Base-by-base conservation (phyloP, 2,888 invertebrate genomes). In the Lomographa bimaculata region DNA sequence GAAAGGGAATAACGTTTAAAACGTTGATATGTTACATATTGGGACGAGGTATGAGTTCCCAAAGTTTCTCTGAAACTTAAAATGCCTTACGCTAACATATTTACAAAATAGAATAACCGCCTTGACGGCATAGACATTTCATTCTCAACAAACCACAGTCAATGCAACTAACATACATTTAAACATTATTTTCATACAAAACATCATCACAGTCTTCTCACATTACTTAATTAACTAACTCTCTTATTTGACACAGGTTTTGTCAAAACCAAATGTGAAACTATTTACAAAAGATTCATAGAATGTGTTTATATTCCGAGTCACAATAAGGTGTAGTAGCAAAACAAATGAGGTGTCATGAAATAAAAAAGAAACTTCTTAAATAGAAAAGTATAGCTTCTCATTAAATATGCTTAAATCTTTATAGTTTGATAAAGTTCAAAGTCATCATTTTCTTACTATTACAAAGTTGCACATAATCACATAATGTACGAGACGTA, bases 201-300 rank as follows among this genome's bases (percentile, higher is more conserved):
- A 70, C 80, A 69, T 79, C 87, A 87, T 86, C 87, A 87, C 87
- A 89, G 87, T 87, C 86, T 87, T 87, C 84, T 81, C 79, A 83
- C 82, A 79, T 72, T 75, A 71, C 64, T 76, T 78, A 76, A 45
- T 53, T 63, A 74, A 54, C 62, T 65, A 66, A 46, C 54, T 51
- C 45, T 38, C 56, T 53, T 58, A 54, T 62, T 70, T 67, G 65
- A 69, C 68, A 71, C 67, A 53, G 51, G 45, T 45, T 55, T 51
- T 56, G 56, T 57, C 52, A 53, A 32, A 46, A 48, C 41, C 42
- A 44, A 33, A 29, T 25, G 33, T 41, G 39, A 44, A 20, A 19
- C 25, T 51, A 48, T 48, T 38, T 50, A 51, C 48, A 54, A 46
- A 38, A 50, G 37, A 24, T 43, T 36, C 20, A 30, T 33, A 29